These are phyloP conservation scores for Chaetogeoica ovagalla DNA, from an alignment of 2,888 invertebrate species.

Conservation along the genomic window DNA sequence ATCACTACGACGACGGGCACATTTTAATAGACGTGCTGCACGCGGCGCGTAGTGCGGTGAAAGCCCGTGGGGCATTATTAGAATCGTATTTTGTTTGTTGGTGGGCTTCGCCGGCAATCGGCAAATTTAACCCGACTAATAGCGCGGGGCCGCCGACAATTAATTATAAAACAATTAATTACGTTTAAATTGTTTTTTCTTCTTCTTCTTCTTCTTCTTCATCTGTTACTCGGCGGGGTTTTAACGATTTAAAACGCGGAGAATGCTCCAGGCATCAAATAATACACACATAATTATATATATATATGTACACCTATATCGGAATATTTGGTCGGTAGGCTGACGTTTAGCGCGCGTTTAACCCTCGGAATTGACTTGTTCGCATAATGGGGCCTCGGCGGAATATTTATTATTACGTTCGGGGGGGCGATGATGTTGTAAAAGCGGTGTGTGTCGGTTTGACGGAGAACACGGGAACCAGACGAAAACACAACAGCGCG, in stretches of 20 bases:
- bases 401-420: conserved; percentile 24
- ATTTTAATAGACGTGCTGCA: not conserved
- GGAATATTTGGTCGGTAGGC: conserved; percentile 39
- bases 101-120: conserved; percentile 41
- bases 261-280: conserved; percentile 10
- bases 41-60: conserved; percentile 8
- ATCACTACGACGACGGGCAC: too few relatives aligned
- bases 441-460: not conserved
- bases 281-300: conserved; percentile 3
- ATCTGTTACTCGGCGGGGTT: not conserved
- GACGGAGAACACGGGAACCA: not conserved
- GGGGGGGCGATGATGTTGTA: not conserved
- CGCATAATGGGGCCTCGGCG: not conserved
- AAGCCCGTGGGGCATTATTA: conserved; percentile 17
- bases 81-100: conserved; percentile 33
- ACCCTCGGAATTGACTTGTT: conserved; percentile 48
- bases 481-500: not conserved
- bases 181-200: conserved; percentile 40
- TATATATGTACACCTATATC: not conserved
- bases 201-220: too few relatives aligned
- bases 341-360: conserved; percentile 39
- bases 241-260: conserved; percentile 19
- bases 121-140: conserved; percentile 46
- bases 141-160: conserved; percentile 19
- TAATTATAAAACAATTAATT: conserved; percentile 53